A percentile compares a stretch with the other conserved stretches of the same genome.
These are phyloP conservation scores for Jacana jacana DNA, from an alignment of 2,113 vertebrate genomes.

Conservation along the genomic window DNA sequence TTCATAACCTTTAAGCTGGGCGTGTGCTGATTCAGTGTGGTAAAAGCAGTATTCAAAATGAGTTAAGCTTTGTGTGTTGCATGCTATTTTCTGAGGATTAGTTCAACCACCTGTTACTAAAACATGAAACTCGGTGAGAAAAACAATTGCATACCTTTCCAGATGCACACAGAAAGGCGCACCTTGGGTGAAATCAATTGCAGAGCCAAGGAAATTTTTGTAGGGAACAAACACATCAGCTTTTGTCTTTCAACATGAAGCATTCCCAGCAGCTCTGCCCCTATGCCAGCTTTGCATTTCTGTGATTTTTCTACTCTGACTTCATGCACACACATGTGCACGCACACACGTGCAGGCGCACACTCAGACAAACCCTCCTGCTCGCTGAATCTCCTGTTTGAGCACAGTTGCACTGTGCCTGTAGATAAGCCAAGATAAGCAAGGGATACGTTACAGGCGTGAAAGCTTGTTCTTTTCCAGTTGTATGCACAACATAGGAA, in stretches of 20 bases:
- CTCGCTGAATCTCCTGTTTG: not conserved
- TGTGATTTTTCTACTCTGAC: not conserved
- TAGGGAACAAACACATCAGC: not conserved
- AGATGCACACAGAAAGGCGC: not conserved
- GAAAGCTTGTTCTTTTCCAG: not conserved
- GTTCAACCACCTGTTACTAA: constrained; percentile 30
- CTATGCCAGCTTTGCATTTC: not conserved
- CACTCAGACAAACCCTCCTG: not conserved
- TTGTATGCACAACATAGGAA: accelerated
- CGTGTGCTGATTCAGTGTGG: not conserved
- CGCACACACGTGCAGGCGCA: not conserved
- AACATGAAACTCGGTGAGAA: not conserved
- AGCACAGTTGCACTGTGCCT: not conserved
- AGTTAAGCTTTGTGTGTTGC: not conserved
- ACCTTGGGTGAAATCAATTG: not conserved
- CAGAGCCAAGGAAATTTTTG: not conserved
- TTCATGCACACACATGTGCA: not conserved
- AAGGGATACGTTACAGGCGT: accelerated
- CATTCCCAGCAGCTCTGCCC: not conserved
- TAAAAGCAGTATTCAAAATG: not conserved
- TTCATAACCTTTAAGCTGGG: constrained; percentile 44
- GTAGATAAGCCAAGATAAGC: not conserved
- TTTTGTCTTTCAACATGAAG: not conserved
- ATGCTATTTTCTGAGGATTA: not conserved
- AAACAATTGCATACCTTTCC: not conserved